A percentile compares a stretch with the other conserved stretches of the same genome.
Evolutionary conservation across 2,113 vertebrate species (phyloP).

Genomic region (Trematocara macrostoma): DNA sequence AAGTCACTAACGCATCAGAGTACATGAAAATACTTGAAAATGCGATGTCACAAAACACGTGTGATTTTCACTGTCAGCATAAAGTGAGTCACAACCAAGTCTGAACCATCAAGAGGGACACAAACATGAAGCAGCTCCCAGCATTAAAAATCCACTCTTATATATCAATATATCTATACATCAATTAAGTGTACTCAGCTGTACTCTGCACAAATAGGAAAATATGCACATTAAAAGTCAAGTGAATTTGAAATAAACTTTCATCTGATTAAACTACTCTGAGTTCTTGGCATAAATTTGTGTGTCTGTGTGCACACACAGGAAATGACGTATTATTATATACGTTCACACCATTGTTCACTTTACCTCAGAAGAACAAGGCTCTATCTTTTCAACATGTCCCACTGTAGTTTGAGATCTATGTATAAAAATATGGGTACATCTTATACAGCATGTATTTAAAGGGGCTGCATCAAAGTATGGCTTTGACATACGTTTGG

Average conservation of each 20-base stretch:
- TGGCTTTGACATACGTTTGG: conserved; percentile 5
- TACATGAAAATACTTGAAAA: neutral
- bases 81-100: neutral
- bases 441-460: neutral
- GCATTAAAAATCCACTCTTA: neutral
- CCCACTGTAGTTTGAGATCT: neutral
- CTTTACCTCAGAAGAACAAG: neutral
- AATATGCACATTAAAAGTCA: neutral
- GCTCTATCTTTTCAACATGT: neutral
- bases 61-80: neutral
- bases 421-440: neutral
- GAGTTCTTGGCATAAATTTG: neutral
- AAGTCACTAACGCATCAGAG: neutral
- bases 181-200: neutral
- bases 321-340: neutral
- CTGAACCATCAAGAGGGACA: neutral
- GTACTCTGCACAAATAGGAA: neutral
- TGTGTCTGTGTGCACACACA: neutral
- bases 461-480: neutral
- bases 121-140: neutral
- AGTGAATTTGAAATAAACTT: neutral
- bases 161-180: neutral
- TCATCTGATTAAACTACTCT: neutral
- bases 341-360: neutral
- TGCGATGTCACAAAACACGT: neutral